Percentiles rank a stretch among this genome's conserved stretches.
Evolutionary conservation across 2,113 vertebrate genomes (phyloP).

Genomic region (Takifugu flavidus): DNA sequence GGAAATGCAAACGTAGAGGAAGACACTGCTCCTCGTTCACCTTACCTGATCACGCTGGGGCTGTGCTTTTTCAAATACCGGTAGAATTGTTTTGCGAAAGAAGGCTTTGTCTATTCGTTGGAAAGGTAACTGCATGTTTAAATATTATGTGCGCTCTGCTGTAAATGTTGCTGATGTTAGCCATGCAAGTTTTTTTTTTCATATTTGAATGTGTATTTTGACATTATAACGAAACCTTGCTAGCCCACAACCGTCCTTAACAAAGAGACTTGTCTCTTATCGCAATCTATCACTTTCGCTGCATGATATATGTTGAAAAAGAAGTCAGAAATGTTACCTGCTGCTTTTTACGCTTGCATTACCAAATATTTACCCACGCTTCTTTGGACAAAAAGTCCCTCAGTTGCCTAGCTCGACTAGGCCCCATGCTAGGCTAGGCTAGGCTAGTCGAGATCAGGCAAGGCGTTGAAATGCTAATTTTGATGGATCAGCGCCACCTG

Average conservation of each 20-base stretch:
- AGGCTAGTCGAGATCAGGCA: background rate
- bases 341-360: no score
- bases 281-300: no score
- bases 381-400: background rate
- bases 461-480: background rate
- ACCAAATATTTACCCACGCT: background rate
- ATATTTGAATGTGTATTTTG: no score
- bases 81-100: background rate
- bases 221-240: no score
- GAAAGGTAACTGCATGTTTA: conserved; percentile 31
- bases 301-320: no score
- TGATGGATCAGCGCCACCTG: no score
- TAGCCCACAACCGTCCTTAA: no score
- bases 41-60: background rate
- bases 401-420: background rate
- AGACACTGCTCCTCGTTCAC: conserved; percentile 9
- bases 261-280: no score
- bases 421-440: background rate
- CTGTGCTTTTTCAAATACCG: background rate
- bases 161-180: background rate
- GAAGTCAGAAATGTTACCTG: no score
- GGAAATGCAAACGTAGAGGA: conserved; percentile 15
- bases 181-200: rapidly evolving
- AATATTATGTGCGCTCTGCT: background rate
- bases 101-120: background rate